These are phyloP conservation scores for Pristis pectinata DNA, from an alignment of 2,797 vertebrate species.

Conservation along the genomic window DNA sequence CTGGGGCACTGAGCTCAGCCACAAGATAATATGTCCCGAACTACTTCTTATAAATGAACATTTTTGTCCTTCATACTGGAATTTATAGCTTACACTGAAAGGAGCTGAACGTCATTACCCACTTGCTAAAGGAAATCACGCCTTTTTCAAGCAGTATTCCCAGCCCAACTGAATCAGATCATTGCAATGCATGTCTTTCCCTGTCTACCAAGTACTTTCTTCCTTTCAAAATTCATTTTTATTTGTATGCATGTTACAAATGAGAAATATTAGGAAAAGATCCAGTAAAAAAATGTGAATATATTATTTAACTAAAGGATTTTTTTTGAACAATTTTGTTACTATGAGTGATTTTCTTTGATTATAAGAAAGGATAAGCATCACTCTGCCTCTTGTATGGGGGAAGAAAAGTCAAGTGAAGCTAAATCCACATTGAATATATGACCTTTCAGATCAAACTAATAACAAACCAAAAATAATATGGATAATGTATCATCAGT, in stretches of 20 bases:
- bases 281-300: neutral
- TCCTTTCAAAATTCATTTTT: neutral
- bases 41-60: neutral
- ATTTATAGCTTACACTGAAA: neutral
- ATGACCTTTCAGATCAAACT: constrained; percentile 3
- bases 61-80: neutral
- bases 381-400: neutral
- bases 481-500: neutral
- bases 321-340: neutral
- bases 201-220: neutral
- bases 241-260: neutral
- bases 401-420: neutral
- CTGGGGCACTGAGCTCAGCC: neutral
- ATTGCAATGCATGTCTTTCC: neutral
- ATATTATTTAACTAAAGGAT: neutral
- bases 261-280: neutral
- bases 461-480: neutral
- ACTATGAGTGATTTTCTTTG: neutral
- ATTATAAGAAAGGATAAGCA: neutral
- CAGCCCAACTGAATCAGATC: neutral
- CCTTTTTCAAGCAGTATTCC: neutral
- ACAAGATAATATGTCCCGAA: neutral
- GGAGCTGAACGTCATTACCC: neutral
- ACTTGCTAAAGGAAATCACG: constrained; percentile 3
- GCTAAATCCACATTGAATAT: neutral